Evolutionary conservation across 2,888 invertebrate species (phyloP).

Genomic region (Acanthosepion lycidas): DNA sequence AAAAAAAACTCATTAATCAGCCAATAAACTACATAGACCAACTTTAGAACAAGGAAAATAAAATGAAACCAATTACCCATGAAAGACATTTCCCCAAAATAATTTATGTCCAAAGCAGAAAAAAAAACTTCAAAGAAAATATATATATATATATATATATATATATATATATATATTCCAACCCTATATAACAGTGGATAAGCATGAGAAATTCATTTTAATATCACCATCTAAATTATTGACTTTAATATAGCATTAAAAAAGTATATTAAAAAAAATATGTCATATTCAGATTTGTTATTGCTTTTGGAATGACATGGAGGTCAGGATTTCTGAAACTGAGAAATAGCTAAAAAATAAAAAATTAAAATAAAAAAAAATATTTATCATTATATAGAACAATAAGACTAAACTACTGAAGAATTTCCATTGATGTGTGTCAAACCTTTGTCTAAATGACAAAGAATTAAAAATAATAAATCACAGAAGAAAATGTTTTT

Average conservation of each 20-base stretch:
- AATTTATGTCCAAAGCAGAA: too few species aligned
- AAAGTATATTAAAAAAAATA: neutral
- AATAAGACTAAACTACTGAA: neutral
- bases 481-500: neutral
- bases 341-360: neutral
- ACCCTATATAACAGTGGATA: neutral
- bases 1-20: neutral
- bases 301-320: slow-evolving; percentile 11
- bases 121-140: too few species aligned
- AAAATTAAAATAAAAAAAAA: neutral
- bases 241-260: neutral
- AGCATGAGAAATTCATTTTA: neutral
- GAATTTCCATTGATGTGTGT: neutral
- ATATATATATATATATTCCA: neutral
- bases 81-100: neutral
- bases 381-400: neutral
- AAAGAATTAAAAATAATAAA: neutral
- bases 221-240: neutral
- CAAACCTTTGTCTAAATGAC: neutral
- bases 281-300: neutral
- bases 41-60: neutral
- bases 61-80: neutral
- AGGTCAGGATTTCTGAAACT: neutral
- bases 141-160: neutral
- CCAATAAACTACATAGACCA: too few species aligned